Evolutionary conservation across 2,113 vertebrate genomes (phyloP).

Genomic region (Phasianus colchicus): DNA sequence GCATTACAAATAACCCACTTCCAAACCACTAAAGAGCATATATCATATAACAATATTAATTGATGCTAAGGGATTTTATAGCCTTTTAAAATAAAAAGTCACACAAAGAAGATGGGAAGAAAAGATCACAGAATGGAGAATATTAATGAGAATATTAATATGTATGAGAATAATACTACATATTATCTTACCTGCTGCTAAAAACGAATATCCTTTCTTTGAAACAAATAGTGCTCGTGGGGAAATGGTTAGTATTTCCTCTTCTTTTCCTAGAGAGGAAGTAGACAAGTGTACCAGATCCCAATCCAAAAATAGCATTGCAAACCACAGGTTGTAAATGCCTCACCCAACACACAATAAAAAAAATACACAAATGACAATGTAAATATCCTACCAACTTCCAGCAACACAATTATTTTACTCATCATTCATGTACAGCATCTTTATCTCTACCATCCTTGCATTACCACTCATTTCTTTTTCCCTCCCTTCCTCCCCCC

Average conservation of each 20-base stretch:
- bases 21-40: not conserved
- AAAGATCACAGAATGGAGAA: not conserved
- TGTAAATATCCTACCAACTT: not conserved
- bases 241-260: slow-evolving; percentile 81
- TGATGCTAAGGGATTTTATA: not conserved
- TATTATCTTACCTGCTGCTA: slow-evolving; percentile 86
- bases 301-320: not conserved
- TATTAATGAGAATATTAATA: not conserved
- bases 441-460: not conserved
- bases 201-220: slow-evolving; percentile 82
- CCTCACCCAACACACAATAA: not conserved
- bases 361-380: not conserved
- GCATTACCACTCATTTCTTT: not conserved
- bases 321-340: not conserved
- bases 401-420: not conserved
- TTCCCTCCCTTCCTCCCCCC: not conserved
- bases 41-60: not conserved
- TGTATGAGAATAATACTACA: not conserved
- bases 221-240: slow-evolving; percentile 88
- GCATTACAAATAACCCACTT: not conserved
- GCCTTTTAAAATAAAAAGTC: not conserved
- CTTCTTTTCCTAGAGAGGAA: slow-evolving; percentile 78
- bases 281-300: not conserved
- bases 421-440: not conserved
- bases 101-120: not conserved